A percentile compares a stretch with the other conserved stretches of the same genome.
phyloP scores from a whole-genome alignment of 2,797 vertebrate genomes.

The Eupleurogrammus muticus region DNA sequence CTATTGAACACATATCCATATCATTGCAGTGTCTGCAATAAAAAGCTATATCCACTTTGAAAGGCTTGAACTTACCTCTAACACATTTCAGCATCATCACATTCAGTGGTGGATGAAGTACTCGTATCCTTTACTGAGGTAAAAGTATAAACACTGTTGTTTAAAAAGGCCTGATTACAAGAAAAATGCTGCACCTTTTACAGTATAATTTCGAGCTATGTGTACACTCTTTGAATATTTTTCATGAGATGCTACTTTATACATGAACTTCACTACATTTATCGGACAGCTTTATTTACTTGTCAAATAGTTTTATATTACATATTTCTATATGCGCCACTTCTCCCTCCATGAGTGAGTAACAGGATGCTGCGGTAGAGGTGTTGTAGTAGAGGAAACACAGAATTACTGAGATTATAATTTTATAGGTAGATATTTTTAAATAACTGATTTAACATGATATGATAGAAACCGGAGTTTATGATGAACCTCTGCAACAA shows the following conservation, averaged over 20 bases:
- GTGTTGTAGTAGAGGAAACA: not conserved
- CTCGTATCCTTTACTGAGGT: no score
- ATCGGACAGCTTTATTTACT: no score
- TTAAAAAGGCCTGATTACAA: no score
- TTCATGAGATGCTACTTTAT: no score
- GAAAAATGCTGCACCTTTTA: no score
- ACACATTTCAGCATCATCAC: conserved; percentile 6
- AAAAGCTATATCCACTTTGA: not conserved
- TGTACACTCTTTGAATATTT: not conserved
- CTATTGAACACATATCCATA: not conserved
- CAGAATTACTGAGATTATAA: not conserved
- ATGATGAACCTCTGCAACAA: not conserved
- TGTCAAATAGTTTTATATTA: no score
- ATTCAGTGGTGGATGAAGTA: not conserved
- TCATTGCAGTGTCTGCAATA: not conserved
- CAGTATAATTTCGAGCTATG: not conserved
- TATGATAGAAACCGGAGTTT: not conserved
- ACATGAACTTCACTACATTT: no score
- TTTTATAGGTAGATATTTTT: no score
- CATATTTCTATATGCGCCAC: no score
- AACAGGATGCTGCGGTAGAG: no score
- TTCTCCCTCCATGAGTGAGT: no score
- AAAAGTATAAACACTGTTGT: no score
- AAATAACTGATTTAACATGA: not conserved
- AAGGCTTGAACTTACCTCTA: conserved; percentile 87